Conservation (phyloP, 2,113 vertebrate genomes). For the Lamprotornis superbus region DNA sequence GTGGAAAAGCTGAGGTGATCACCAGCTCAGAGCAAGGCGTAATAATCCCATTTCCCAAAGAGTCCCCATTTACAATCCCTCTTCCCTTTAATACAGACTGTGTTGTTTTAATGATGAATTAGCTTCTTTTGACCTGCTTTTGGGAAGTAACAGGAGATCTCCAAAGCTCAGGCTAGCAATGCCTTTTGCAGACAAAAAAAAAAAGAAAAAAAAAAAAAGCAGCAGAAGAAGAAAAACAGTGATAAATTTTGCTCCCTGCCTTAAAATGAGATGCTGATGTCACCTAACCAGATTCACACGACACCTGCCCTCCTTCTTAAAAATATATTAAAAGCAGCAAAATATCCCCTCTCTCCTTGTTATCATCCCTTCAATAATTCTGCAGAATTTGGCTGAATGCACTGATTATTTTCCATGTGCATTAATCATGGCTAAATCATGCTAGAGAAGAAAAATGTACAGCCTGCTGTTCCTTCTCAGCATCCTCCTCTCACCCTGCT, state of each 20-base stretch:
- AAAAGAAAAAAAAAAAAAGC: not conserved
- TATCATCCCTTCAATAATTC: not conserved
- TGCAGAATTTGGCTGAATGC: not conserved
- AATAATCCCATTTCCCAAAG: not conserved
- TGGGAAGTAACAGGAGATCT: not conserved
- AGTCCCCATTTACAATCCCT: not conserved
- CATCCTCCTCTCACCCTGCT: slow-evolving; percentile 16
- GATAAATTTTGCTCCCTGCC: not conserved
- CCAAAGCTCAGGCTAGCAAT: not conserved
- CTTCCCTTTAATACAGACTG: not conserved
- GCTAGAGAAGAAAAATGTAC: not conserved
- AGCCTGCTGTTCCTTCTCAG: slow-evolving; percentile 39
- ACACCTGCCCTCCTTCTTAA: not conserved
- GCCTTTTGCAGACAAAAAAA: not conserved
- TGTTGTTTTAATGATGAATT: not conserved
- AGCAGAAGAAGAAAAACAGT: not conserved
- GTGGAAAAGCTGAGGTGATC: not conserved
- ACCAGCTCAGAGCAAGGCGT: not conserved
- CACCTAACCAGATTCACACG: not conserved
- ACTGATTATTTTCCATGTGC: slow-evolving; percentile 10
- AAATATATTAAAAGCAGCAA: not conserved
- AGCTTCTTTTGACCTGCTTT: not conserved
- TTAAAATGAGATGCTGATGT: not conserved
- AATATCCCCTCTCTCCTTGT: not conserved
- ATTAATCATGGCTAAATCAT: slow-evolving; percentile 27